A percentile compares a stretch with the other conserved stretches of the same genome.
These are phyloP conservation scores for Isotomurus palustris DNA, from an alignment of 2,888 invertebrate species.

Conservation along the genomic window DNA sequence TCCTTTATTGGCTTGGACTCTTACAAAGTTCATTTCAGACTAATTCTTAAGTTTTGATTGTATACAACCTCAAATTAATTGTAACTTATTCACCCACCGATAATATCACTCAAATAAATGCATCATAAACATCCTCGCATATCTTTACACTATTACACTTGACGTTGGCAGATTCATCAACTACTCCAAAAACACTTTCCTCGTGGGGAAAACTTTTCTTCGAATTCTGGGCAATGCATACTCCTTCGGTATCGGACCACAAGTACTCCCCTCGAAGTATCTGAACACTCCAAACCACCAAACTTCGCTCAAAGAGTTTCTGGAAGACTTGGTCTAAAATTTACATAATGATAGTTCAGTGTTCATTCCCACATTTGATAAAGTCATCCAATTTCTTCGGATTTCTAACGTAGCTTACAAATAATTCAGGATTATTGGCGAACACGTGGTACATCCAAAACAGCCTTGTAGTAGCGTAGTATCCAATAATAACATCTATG, in stretches of 20 bases:
- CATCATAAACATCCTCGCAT: too few species aligned
- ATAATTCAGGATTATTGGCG: conserved; percentile 48
- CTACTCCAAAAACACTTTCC: conserved; percentile 10
- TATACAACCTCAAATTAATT: too few species aligned
- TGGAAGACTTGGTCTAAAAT: conserved; percentile 45
- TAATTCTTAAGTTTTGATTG: too few species aligned
- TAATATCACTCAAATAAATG: too few species aligned
- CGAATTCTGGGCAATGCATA: conserved; percentile 47
- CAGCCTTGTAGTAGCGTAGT: conserved; percentile 53
- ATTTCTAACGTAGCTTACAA: not conserved
- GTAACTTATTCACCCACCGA: too few species aligned
- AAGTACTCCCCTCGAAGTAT: conserved; percentile 52
- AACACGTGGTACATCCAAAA: conserved; percentile 55
- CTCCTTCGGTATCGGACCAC: conserved; percentile 49
- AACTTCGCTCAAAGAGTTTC: conserved; percentile 51
- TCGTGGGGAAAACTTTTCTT: not conserved
- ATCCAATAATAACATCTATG: conserved; percentile 54
- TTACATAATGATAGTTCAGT: not conserved
- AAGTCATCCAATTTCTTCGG: not conserved
- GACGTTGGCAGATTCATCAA: too few species aligned
- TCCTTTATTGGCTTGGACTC: too few species aligned
- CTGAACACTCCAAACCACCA: conserved; percentile 53
- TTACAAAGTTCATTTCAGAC: too few species aligned
- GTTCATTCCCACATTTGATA: not conserved
- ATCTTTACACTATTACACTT: too few species aligned